Conservation (phyloP, 2,797 vertebrate genomes). For the Gymnopithys bicolor region DNA sequence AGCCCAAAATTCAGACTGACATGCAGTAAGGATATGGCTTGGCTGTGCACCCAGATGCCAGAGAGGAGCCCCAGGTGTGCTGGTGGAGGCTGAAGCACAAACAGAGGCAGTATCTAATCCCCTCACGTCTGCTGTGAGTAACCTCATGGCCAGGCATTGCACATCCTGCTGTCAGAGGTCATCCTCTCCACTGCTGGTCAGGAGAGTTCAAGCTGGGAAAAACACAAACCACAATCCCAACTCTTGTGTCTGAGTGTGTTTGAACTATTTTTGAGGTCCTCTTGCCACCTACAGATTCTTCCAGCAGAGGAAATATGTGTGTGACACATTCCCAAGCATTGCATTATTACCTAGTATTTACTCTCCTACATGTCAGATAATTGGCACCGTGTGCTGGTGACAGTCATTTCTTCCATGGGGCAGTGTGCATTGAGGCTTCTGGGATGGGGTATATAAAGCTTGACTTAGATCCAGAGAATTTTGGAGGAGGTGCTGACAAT, state of each 20-base stretch:
- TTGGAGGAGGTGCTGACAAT: constrained; percentile 51
- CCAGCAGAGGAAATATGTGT: neutral
- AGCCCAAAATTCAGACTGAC: neutral
- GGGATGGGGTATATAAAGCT: neutral
- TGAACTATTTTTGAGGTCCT: constrained; percentile 18
- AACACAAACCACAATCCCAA: neutral
- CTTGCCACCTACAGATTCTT: constrained; percentile 52
- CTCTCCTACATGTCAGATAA: neutral
- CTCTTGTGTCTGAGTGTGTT: neutral
- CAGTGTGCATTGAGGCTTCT: neutral
- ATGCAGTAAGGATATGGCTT: neutral
- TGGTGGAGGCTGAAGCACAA: neutral
- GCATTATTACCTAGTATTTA: neutral
- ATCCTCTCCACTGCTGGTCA: neutral
- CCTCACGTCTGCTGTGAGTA: fast-evolving
- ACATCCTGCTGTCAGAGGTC: neutral
- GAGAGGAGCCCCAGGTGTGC: neutral
- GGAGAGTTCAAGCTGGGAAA: neutral
- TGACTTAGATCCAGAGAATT: constrained; percentile 40
- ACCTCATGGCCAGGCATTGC: neutral
- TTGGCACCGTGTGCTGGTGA: neutral
- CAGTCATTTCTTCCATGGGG: neutral
- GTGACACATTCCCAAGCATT: constrained; percentile 2
- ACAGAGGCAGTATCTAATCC: neutral
- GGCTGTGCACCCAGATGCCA: neutral